phyloP scores from a whole-genome alignment of 1,140 invertebrate species.

The Scaptodrosophila lebanonensis region DNA sequence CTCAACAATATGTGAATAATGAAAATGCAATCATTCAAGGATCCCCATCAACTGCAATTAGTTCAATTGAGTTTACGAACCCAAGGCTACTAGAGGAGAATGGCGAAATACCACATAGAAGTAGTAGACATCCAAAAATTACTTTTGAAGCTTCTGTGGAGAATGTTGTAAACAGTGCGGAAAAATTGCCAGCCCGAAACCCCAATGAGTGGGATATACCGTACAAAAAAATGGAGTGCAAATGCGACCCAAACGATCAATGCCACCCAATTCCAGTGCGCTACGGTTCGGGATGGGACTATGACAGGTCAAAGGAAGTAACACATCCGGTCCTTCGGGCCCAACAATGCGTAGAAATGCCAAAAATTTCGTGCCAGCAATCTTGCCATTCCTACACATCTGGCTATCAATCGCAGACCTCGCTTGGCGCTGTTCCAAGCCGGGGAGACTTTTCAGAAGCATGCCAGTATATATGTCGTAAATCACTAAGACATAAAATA shows the following conservation, averaged over 20 bases:
- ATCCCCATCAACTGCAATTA: background rate
- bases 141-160: too few relatives aligned
- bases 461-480: background rate
- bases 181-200: too few relatives aligned
- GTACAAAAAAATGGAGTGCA: slow-evolving; percentile 7
- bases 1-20: too few relatives aligned
- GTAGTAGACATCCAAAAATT: background rate
- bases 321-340: too few relatives aligned
- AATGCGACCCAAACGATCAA: too few relatives aligned
- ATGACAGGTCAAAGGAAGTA: background rate
- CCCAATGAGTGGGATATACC: too few relatives aligned
- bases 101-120: slow-evolving; percentile 34
- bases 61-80: slow-evolving; percentile 11
- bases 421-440: background rate
- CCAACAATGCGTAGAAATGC: too few relatives aligned
- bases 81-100: background rate
- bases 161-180: too few relatives aligned
- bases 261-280: background rate
- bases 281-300: slow-evolving; percentile 16
- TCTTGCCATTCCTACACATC: too few relatives aligned
- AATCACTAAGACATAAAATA: slow-evolving; percentile 16
- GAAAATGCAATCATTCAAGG: too few relatives aligned
- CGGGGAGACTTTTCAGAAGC: background rate
- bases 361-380: too few relatives aligned
- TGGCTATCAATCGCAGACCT: background rate